Base-by-base conservation (phyloP, 2,113 vertebrate genomes). In the Delphinapterus leucas region DNA sequence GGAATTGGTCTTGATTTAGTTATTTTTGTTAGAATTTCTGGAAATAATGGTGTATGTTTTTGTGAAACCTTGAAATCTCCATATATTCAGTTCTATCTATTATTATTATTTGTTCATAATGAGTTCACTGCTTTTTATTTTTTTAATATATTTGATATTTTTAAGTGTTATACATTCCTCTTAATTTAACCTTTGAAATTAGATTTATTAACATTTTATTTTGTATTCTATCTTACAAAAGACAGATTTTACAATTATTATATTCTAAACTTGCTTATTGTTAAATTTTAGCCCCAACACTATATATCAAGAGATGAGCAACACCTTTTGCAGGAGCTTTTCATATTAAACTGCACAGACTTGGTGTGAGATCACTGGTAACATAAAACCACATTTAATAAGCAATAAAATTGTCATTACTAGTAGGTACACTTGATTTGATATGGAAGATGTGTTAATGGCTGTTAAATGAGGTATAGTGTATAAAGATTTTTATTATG, bases 381-480 rank as follows among this genome's bases (percentile, higher is more conserved):
- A 95, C 95, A 41, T 80, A 90, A 98, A 98, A 98, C 92, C 81
- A 65, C 80, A 41, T 96, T 96, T 95, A 90, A 98, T 96, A 98
- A 98, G 97, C 97, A 97, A 87, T 85, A 94, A 96, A 98, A 98
- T 98, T 98, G 94, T 98, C 95, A 98, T 98, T 98, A 97, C 97
- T 97, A 97, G 95, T 97, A 97, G 94, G 97, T 98, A 97, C 97
- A 97, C 25, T 90, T 95, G 86, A 97, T 98, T 61, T 80, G 87
- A 98, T 94, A 96, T 97, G 95, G 95, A 96, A 98, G 96, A 98
- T 93, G 96, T 91, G 88, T 90, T 98, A 98, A 98, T 98, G 96
- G 93, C 41, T 98, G 95, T 98, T 98, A 98, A 98, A 98, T 98
- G 98, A 98, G 88, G 96, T 98, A 98, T 97, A 98, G 61, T 98